phyloP scores from a whole-genome alignment of 2,113 vertebrate species.

The Centropus unirufus region DNA sequence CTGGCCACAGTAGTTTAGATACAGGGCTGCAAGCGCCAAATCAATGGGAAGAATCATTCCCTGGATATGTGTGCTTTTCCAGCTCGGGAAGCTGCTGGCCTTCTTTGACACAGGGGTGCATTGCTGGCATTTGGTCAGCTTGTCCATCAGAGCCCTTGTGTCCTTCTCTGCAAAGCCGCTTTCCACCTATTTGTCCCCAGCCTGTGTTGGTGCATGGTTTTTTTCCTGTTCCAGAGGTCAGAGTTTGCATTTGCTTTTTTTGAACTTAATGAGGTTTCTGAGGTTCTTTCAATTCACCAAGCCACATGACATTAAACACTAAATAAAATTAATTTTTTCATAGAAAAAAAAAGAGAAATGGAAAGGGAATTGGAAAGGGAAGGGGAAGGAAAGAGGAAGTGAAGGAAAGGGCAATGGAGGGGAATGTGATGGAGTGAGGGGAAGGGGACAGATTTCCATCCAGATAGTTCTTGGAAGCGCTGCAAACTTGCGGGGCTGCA shows the following conservation, averaged over 20 bases:
- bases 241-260: not conserved
- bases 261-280: not conserved
- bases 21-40: not conserved
- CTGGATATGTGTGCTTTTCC: not conserved
- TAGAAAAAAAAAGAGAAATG: no score
- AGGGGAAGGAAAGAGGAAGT: no score
- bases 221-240: not conserved
- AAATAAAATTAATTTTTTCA: not conserved
- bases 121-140: not conserved
- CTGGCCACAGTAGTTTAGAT: not conserved
- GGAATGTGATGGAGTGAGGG: no score
- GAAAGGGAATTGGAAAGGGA: no score
- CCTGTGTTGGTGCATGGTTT: not conserved
- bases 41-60: not conserved
- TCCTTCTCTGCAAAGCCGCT: not conserved
- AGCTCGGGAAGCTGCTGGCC: not conserved
- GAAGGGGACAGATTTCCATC: not conserved
- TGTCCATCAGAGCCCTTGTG: fast-evolving
- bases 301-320: not conserved
- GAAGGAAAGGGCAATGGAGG: no score
- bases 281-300: not conserved
- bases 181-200: not conserved
- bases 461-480: not conserved
- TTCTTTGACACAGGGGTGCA: fast-evolving
- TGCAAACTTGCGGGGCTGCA: not conserved